Percentiles rank a stretch among this genome's conserved stretches.
Conservation (phyloP, 2,113 vertebrate species). For the mouse (Mus musculus) region DNA sequence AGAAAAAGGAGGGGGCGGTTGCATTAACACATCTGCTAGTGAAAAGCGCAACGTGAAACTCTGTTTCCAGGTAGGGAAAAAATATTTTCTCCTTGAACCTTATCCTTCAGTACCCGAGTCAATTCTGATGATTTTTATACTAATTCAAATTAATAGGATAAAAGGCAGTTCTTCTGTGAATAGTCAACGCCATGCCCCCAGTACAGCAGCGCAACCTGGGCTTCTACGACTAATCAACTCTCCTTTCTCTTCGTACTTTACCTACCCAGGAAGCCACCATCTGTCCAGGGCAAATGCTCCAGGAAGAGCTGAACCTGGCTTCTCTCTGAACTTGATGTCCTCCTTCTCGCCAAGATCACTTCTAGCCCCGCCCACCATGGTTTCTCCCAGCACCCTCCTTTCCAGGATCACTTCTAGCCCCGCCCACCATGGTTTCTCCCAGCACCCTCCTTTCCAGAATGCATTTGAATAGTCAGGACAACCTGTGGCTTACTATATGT, state of each 20-base stretch:
- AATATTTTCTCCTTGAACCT: not conserved
- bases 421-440: too few relatives aligned
- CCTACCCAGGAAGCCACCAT: not conserved
- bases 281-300: not conserved
- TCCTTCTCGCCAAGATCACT: not conserved
- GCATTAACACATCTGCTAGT: not conserved
- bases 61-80: not conserved
- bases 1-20: not conserved
- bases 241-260: not conserved
- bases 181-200: accelerated
- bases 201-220: not conserved
- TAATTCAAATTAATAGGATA: not conserved
- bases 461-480: not conserved
- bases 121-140: not conserved
- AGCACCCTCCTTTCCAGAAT: not conserved
- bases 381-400: not conserved
- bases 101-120: not conserved
- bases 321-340: not conserved
- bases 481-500: not conserved
- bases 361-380: too few relatives aligned
- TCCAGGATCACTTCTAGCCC: not conserved
- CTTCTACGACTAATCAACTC: not conserved
- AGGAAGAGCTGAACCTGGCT: not conserved
- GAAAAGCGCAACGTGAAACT: not conserved
- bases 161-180: not conserved